Evolutionary conservation across 1,140 invertebrate genomes (phyloP), one percentile per base, ranked within the genome.

Genomic region (Philopotamus ludificatus): DNA sequence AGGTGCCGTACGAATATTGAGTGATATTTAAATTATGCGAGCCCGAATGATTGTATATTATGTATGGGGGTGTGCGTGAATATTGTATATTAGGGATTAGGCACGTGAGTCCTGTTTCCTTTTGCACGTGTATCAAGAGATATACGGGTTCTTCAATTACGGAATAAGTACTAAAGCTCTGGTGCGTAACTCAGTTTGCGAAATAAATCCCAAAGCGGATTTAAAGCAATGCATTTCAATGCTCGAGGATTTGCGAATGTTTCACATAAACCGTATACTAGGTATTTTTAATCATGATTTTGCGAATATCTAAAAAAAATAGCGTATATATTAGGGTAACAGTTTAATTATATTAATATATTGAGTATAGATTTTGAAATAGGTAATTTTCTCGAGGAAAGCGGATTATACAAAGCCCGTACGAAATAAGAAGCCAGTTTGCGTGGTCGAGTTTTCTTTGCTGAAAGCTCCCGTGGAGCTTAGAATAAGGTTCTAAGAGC

Each of bases 81-180:
- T 57, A 57, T 57, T 57, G 41, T 57, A 57, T 57, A 9, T 18
- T 21, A 28, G 22, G 54, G 54, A 20, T 57, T 57, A 57, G 23
- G 34, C 54, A 41, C 15, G 22, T 10, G 53, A 20, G 54, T 39
- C 34, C 20, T 42, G 42, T 57, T 57, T 57, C 54, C 23, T 39
- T 57, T 57, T 21, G 54, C 54, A 28, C 39, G 42, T 57, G 42
- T 21, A 57, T 57, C 42, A 57, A 20, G 54, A 39, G 23, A 39
- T 39, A 34, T 42, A 41, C 42, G 16, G 51, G 54, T 9, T 39
- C 21, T 57, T 57, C 54, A 57, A 57, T 57, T 57, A 57, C 54
- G 54, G 10, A 57, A 57, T 23, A 42, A 39, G 54, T 57, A 41
- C 34, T 57, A 23, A 28, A 10, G 16, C n/a, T 15, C 15, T 4